Base-by-base conservation (phyloP, 2,888 invertebrate species). In the Lordiphosa andalusiaca region DNA sequence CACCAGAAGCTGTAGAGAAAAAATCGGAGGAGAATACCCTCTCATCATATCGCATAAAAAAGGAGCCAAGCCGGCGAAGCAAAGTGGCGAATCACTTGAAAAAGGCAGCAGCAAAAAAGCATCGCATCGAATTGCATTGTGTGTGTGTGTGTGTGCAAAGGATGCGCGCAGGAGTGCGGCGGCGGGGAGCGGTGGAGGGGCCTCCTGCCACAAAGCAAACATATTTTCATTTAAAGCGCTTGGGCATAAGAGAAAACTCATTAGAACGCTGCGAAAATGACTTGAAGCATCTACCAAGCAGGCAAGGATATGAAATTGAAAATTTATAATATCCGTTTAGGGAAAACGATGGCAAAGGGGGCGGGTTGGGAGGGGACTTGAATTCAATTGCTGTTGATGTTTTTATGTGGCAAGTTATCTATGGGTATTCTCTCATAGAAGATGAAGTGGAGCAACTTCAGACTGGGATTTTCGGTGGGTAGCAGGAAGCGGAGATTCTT, bases 271-370 rank as follows among this genome's bases (percentile, higher is more conserved):
- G 61, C 48, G 61, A 71, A 78, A 67, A 75, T 69, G 67, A 64
- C 71, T 62, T 23, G 44, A 52, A 66, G 60, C 67, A 52, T 52
- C 12, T 9, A 47, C 35, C 21, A 35, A 53, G 49, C 38, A 25
- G 49, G 62, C 56, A 50, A 41, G 60, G 57, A 69, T 58, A 61
- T 60, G 49, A 77, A 78, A 78, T 78, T 84, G 83, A 78, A 73
- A 78, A 84, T 84, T 84, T 78, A 84, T 84, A 73, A 78, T 84
- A 78, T 84, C 84, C 84, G 84, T 41, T 57, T 41, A 48, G 60
- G 51, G 40, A 38, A 51, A 47, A 21, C 52, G 54, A 21, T 0
- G 21, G 47, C 10, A 23, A 38, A 16, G n/a, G 9, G 9, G 4
- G 7, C 7, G 4, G 38, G 12, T 12, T n/a, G 21, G 6, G 10